These are phyloP conservation scores for Cosmia pyralina DNA, from an alignment of 2,888 invertebrate species.

Conservation along the genomic window DNA sequence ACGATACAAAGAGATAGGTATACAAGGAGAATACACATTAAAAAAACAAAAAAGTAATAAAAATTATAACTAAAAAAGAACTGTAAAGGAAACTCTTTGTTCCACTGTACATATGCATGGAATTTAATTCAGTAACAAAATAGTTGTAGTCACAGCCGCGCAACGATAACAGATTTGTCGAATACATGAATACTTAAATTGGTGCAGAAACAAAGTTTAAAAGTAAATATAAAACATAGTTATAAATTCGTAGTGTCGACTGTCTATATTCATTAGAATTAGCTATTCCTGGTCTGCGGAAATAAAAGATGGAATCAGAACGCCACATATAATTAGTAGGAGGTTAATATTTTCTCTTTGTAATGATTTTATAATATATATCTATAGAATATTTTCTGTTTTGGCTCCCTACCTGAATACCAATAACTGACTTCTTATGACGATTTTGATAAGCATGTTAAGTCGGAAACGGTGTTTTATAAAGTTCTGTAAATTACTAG, in stretches of 20 bases:
- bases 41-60: too few species aligned
- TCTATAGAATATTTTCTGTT: too few species aligned
- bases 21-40: too few species aligned
- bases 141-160: not conserved
- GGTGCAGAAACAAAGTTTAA: constrained; percentile 16
- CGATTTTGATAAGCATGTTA: too few species aligned
- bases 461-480: too few species aligned
- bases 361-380: not conserved
- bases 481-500: too few species aligned
- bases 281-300: not conserved
- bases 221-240: not conserved
- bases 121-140: constrained; percentile 36
- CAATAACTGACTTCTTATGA: too few species aligned
- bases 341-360: not conserved
- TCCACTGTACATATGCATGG: not conserved
- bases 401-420: too few species aligned
- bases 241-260: not conserved
- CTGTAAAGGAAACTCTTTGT: not conserved
- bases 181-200: constrained; percentile 46
- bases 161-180: constrained; percentile 26
- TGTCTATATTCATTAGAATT: constrained; percentile 22
- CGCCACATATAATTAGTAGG: constrained; percentile 3
- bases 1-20: too few species aligned
- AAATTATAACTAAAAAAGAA: too few species aligned
- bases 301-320: constrained; percentile 11